Evolutionary conservation across 2,888 invertebrate genomes (phyloP).

Genomic region (Portevinia maculata): DNA sequence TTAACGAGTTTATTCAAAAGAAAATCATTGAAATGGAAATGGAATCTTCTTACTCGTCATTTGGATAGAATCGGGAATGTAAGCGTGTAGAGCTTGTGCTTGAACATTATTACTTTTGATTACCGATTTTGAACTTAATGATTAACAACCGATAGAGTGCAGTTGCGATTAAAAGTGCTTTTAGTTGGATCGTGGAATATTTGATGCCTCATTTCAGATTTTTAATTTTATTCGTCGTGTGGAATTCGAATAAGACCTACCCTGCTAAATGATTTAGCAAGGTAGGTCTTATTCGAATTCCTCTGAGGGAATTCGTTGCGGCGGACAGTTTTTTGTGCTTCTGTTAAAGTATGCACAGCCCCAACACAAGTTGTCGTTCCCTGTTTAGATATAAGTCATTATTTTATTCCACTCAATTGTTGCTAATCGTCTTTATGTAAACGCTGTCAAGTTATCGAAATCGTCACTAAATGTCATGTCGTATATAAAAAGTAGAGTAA

Average conservation of each 20-base stretch:
- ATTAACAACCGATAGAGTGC: constrained; percentile 6
- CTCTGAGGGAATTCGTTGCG: no score
- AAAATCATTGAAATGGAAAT: constrained; percentile 44
- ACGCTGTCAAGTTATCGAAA: no score
- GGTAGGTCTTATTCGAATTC: background rate
- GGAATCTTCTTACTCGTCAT: constrained; percentile 13
- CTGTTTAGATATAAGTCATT: no score
- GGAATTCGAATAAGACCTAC: background rate
- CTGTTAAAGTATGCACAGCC: no score
- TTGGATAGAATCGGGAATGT: background rate
- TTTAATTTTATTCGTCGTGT: background rate
- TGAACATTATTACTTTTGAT: background rate
- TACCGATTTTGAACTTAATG: constrained; percentile 35
- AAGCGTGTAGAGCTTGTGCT: background rate
- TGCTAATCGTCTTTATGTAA: no score
- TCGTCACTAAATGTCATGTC: no score
- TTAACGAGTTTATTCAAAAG: constrained; percentile 40
- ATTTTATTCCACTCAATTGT: no score
- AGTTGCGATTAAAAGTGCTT: constrained; percentile 20
- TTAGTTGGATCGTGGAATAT: constrained; percentile 19
- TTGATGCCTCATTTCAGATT: background rate
- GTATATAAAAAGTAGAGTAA: no score
- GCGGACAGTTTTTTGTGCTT: no score
- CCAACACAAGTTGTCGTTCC: no score
- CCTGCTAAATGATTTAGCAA: background rate